A percentile compares a stretch with the other conserved stretches of the same genome.
These are phyloP conservation scores for Bujurquina vittata DNA, from an alignment of 2,113 vertebrate species.

Conservation along the genomic window DNA sequence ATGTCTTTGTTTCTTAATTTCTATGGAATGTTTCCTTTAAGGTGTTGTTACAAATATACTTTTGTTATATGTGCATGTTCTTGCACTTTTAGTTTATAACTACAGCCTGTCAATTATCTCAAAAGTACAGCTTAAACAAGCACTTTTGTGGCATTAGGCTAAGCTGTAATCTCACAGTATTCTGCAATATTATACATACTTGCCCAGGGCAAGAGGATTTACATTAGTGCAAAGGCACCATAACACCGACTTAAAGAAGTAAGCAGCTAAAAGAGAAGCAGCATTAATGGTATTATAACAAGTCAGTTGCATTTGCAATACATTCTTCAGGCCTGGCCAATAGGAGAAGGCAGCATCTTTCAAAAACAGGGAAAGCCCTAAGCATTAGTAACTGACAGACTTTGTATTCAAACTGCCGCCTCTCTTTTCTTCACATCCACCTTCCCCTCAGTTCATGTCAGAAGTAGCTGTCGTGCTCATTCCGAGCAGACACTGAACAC, in stretches of 20 bases:
- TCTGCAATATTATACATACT: conserved; percentile 18
- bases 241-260: not conserved
- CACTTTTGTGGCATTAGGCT: conserved; percentile 41
- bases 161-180: conserved; percentile 47
- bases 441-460: conserved; percentile 30
- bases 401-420: conserved; percentile 4
- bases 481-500: conserved; percentile 38
- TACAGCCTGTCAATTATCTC: conserved; percentile 14
- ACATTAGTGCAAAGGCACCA: conserved; percentile 3
- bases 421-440: conserved; percentile 1
- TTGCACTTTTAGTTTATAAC: conserved; percentile 5
- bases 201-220: conserved; percentile 31
- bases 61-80: conserved; percentile 7
- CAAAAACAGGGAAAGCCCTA: conserved; percentile 60
- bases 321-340: conserved; percentile 39
- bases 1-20: not conserved
- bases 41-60: conserved; percentile 21
- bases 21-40: conserved; percentile 10
- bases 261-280: conserved; percentile 26
- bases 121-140: conserved; percentile 41
- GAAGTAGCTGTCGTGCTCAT: conserved; percentile 38
- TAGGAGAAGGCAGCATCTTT: conserved; percentile 56
- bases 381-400: conserved; percentile 24
- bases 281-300: conserved; percentile 18
- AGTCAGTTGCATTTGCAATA: conserved; percentile 8